Evolutionary conservation across 2,113 vertebrate species (phyloP), one percentile per base, ranked within the genome.

Genomic region (Sander vitreus): DNA sequence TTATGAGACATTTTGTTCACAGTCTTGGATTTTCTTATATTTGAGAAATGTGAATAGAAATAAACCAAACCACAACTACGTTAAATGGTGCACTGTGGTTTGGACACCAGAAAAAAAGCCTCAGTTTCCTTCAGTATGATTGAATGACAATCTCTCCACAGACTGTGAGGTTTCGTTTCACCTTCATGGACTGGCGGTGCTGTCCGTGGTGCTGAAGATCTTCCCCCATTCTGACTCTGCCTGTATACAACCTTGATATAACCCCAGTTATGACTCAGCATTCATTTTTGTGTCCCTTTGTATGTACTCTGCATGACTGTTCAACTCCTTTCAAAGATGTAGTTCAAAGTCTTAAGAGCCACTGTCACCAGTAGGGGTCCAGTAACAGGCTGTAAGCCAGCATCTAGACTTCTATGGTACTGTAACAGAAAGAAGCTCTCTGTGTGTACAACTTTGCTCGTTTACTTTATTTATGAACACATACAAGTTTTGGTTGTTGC

Each of bases 161-260:
- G 58, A 63, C 62, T 36, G n/a, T 5, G 30, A 23, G 53, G 53
- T 0, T 25, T 47, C 36, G 60, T 36, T 57, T 60, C 60, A 67
- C 78, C 62, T 57, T 63, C 71, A 11, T 27, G n/a, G 45, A 30
- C 23, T 64, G 0, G n/a, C 0, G 64, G 50, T 13, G 70, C 90
- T 91, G 68, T 88, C 87, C 85, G 2, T 86, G 89, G 85, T 89
- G 75, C 87, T 89, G 89, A 85, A 84, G 19, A 30, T 21, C 30
- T 68, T 48, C 1, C 23, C 19, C 53, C 16, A 19, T n/a, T 68
- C 69, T 58, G 2, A 45, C 53, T 54, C 69, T 16, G 16, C 33
- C 45, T 48, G 27, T 54, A 11, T 2, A 47, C 51, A 43, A 23
- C 36, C 30, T 39, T 65, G 23, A 11, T 1, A 47, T 43, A 43